Evolutionary conservation across 2,888 invertebrate genomes (phyloP).

Genomic region (Aleiodes alternator): DNA sequence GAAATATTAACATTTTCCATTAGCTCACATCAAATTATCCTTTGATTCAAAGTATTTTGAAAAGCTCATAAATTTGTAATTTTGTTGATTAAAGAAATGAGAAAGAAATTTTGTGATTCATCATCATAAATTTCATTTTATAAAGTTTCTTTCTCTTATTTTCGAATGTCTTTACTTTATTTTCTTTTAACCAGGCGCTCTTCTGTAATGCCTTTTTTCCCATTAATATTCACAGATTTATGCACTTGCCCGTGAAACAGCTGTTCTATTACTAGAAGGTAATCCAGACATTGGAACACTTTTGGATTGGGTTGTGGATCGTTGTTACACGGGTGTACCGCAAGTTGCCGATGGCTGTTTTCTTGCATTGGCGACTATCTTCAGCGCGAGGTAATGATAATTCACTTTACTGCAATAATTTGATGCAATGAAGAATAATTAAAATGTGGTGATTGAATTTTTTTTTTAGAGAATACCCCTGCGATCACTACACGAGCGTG

Average conservation of each 20-base stretch:
- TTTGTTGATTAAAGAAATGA: too few relatives aligned
- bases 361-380: constrained; percentile 95
- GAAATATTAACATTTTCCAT: constrained; percentile 22
- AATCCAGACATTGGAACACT: constrained; percentile 94
- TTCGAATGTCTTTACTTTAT: not conserved
- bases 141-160: too few relatives aligned
- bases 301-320: constrained; percentile 98
- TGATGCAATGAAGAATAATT: not conserved
- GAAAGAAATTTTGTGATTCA: too few relatives aligned
- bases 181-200: not conserved
- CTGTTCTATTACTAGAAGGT: constrained; percentile 93
- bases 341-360: constrained; percentile 98
- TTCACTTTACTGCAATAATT: not conserved
- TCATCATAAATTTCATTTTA: too few relatives aligned
- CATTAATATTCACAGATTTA: constrained; percentile 82
- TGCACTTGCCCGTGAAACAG: constrained; percentile 93
- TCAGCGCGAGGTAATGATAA: constrained; percentile 89
- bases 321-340: constrained; percentile 94
- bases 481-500: constrained; percentile 98
- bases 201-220: constrained; percentile 2
- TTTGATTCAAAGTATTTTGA: too few relatives aligned
- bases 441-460: constrained; percentile 49
- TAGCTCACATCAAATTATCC: constrained; percentile 11
- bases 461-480: constrained; percentile 90
- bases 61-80: too few relatives aligned